Base-by-base conservation (phyloP, 2,113 vertebrate genomes). In the Dicrurus megarhynchus region DNA sequence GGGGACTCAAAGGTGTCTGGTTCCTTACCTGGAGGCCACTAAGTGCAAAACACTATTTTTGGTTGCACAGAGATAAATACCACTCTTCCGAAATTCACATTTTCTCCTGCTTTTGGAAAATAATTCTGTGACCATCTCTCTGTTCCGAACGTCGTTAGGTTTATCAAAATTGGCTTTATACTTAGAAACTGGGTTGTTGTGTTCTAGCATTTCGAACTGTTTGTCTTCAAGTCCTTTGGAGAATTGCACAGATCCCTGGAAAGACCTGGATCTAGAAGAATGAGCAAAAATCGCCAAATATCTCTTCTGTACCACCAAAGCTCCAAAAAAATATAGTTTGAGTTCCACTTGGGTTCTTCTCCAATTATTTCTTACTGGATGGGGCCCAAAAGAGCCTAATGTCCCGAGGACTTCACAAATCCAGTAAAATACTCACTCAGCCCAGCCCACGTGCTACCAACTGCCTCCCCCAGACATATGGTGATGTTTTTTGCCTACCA, bases 381-480 rank as follows among this genome's bases (percentile, higher is more conserved):
- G 91, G 90, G 74, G 50, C 92, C 87, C 69, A 95, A 60, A 60
- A 13, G 16, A 33, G 75, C 64, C 84, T 57, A 71, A 65, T 84
- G 73, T 96, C 95, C 93, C 8, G 0, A 70, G 91, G 77, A 93
- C 73, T 96, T 97, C 83, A 94, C 95, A 95, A 93, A 97, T 75
- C 59, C 94, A 96, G 71, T 44, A 6, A 94, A 94, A 93, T 85
- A 83, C 95, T 96, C 90, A 71, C 94, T 96, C 86, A 60, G 91
- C 90, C 90, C 84, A 33, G 87, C 97, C 97, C 89, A 97, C 97
- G 2, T 86, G 94, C 95, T 82, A 87, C 96, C 87, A 77, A 56
- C 79, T 77, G 96, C 98, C 97, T 96, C 97, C 98, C 94, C 97
- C 97, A 95, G 93, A 95, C 98, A 98, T 96, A 98, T 98, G 98